These are phyloP conservation scores for Parochlus steinenii DNA, from an alignment of 2,888 invertebrate genomes.

Conservation along the genomic window DNA sequence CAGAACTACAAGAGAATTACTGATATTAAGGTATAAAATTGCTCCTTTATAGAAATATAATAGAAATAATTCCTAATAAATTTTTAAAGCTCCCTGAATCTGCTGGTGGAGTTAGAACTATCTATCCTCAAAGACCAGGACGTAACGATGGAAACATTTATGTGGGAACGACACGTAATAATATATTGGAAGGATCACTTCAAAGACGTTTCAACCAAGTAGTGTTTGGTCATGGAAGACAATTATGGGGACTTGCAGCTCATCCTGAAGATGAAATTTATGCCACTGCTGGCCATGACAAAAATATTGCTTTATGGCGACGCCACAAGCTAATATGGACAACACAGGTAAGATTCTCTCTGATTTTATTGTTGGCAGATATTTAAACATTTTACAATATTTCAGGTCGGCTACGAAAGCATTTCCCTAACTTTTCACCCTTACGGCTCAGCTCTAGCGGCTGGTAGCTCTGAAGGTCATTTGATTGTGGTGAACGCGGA, in stretches of 20 bases:
- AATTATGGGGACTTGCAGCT: constrained; percentile 72
- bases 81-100: constrained; percentile 58
- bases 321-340: constrained; percentile 78
- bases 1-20: constrained; percentile 82
- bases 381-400: constrained; percentile 3
- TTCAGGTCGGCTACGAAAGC: constrained; percentile 67
- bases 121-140: constrained; percentile 76
- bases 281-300: constrained; percentile 83
- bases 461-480: constrained; percentile 81
- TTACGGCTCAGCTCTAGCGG: constrained; percentile 69
- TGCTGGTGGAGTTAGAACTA: constrained; percentile 75
- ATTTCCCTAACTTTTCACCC: constrained; percentile 78
- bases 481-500: constrained; percentile 73
- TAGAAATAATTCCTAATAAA: constrained; percentile 12
- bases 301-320: constrained; percentile 79
- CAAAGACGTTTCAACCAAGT: constrained; percentile 77
- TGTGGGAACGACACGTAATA: constrained; percentile 78
- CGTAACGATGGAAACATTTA: constrained; percentile 81
- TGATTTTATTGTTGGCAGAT: not conserved
- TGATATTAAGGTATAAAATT: constrained; percentile 56
- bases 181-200: constrained; percentile 77
- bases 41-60: constrained; percentile 2
- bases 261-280: constrained; percentile 85
- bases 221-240: constrained; percentile 76
- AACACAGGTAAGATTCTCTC: constrained; percentile 45